phyloP scores from a whole-genome alignment of 2,797 vertebrate genomes.

The Micromesistius poutassou region DNA sequence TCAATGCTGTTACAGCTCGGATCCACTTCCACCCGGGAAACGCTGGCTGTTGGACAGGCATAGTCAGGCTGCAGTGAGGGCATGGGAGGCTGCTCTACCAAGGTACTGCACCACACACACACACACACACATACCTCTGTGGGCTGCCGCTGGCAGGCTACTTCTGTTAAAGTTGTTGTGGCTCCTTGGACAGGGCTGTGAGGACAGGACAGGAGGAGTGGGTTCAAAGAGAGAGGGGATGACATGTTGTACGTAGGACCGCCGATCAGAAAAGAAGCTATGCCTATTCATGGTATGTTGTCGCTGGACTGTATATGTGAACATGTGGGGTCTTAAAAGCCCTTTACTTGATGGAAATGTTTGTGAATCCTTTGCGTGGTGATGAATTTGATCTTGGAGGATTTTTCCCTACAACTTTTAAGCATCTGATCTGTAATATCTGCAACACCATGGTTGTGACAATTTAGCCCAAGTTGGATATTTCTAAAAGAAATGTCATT shows the following conservation, averaged over 20 bases:
- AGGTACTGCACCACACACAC: constrained; percentile 1
- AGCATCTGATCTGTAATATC: neutral
- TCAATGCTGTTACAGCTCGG: constrained; percentile 38
- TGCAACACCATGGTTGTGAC: neutral
- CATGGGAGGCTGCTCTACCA: neutral
- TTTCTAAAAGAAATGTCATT: neutral
- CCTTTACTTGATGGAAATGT: neutral
- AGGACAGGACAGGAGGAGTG: no score
- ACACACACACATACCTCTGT: neutral
- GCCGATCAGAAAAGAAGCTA: neutral
- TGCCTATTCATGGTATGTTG: neutral
- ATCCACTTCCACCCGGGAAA: constrained; percentile 5
- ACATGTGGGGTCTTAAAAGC: neutral
- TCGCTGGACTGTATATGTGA: neutral
- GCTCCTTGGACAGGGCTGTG: no score
- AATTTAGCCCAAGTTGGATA: no score
- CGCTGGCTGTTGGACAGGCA: no score
- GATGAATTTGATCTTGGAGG: neutral
- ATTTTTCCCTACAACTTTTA: neutral
- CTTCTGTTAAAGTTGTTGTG: no score
- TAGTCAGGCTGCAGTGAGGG: no score
- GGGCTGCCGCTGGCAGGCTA: no score
- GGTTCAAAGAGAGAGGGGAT: neutral
- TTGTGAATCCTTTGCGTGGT: neutral
- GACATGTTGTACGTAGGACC: neutral